Conservation (phyloP, 2,888 invertebrate species). For the Pecten maximus region DNA sequence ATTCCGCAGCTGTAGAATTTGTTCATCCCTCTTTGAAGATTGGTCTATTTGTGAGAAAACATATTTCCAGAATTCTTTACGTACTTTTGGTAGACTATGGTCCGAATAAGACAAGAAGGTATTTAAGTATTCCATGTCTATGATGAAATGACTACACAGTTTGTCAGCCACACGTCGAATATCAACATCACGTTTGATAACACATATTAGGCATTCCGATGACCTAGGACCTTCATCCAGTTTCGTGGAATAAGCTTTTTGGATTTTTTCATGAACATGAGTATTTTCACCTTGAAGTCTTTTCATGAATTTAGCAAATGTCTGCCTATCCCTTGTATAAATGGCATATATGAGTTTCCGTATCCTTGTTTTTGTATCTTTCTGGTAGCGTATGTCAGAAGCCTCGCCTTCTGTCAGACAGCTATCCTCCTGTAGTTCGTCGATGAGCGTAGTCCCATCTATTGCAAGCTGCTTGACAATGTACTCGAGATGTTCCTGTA, state of each 20-base stretch:
- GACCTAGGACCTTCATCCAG: not conserved
- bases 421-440: not conserved
- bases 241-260: not conserved
- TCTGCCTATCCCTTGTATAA: not conserved
- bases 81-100: not conserved
- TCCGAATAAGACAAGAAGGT: not conserved
- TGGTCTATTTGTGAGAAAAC: not conserved
- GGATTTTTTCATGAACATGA: constrained; percentile 1
- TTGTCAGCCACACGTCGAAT: not conserved
- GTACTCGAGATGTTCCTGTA: not conserved
- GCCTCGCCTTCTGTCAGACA: not conserved
- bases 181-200: not conserved
- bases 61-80: not conserved
- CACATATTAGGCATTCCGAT: not conserved
- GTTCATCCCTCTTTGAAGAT: not conserved
- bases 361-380: not conserved
- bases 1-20: not conserved
- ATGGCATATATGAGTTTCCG: constrained; percentile 15
- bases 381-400: not conserved
- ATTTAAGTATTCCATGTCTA: constrained; percentile 11
- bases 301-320: not conserved
- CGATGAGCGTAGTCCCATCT: not conserved
- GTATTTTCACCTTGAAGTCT: not conserved
- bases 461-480: not conserved
- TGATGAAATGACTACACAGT: not conserved